Evolutionary conservation across 2,888 invertebrate genomes (phyloP).

Genomic region (Subacronicta megacephala): DNA sequence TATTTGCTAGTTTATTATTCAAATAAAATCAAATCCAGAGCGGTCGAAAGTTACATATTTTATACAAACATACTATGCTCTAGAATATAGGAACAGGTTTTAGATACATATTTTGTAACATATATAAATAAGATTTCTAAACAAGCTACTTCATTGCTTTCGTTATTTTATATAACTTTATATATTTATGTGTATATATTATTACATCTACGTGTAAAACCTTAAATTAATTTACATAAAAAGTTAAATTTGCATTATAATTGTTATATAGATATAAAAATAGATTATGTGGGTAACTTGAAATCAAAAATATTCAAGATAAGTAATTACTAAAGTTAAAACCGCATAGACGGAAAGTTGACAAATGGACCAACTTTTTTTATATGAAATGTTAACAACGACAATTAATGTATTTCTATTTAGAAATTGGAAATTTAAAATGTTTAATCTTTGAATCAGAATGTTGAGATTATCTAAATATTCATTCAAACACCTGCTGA

Average conservation of each 20-base stretch:
- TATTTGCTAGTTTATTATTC: neutral
- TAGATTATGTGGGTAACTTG: too few species aligned
- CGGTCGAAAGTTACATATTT: constrained; percentile 21
- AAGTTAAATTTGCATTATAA: neutral
- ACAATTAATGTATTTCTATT: too few species aligned
- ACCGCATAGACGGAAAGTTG: too few species aligned
- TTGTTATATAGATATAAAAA: too few species aligned
- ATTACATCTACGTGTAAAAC: neutral
- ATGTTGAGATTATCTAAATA: too few species aligned
- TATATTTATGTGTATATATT: neutral
- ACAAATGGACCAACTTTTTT: too few species aligned
- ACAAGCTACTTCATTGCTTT: constrained; percentile 1
- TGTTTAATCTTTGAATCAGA: too few species aligned
- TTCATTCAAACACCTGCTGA: too few species aligned
- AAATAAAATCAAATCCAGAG: constrained; percentile 35
- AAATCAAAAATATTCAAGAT: too few species aligned
- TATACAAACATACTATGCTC: neutral
- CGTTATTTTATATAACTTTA: constrained; percentile 19
- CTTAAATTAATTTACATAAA: neutral
- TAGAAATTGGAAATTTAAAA: too few species aligned
- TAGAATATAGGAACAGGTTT: constrained; percentile 17
- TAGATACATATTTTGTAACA: constrained; percentile 5
- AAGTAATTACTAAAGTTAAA: too few species aligned
- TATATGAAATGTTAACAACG: too few species aligned
- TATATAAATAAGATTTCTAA: constrained; percentile 11